These are phyloP conservation scores for Probosciger aterrimus DNA, from an alignment of 2,113 vertebrate genomes.

Conservation along the genomic window DNA sequence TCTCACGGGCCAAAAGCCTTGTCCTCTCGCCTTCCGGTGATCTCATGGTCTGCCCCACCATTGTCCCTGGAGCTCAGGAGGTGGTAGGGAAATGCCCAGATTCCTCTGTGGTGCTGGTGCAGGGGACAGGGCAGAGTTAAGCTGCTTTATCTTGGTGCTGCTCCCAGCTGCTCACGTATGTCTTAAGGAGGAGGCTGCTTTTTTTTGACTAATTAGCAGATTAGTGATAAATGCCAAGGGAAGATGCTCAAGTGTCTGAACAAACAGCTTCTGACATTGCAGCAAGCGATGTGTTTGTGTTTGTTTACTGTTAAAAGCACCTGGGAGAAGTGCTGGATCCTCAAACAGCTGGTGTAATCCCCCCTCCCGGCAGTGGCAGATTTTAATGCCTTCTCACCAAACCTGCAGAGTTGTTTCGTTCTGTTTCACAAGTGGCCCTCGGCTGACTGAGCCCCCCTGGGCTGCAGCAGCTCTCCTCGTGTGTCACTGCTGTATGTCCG, in stretches of 20 bases:
- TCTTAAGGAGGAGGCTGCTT: background rate
- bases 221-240: background rate
- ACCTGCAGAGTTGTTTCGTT: background rate
- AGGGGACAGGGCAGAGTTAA: background rate
- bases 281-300: background rate
- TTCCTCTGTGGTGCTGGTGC: rapidly evolving
- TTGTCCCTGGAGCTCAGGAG: rapidly evolving
- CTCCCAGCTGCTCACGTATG: background rate
- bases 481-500: rapidly evolving
- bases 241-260: background rate
- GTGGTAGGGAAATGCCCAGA: rapidly evolving
- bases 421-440: background rate
- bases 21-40: background rate
- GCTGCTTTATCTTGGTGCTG: background rate
- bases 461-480: rapidly evolving
- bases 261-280: background rate
- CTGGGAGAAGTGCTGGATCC: background rate
- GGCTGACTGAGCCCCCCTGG: background rate
- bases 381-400: background rate
- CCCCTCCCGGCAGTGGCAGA: rapidly evolving
- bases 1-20: background rate
- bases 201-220: background rate
- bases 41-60: rapidly evolving
- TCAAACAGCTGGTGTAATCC: background rate
- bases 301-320: background rate